Evolutionary conservation across 2,888 invertebrate species (phyloP), one percentile per base, ranked within the genome.

Genomic region (Ditylenchus weischeri): DNA sequence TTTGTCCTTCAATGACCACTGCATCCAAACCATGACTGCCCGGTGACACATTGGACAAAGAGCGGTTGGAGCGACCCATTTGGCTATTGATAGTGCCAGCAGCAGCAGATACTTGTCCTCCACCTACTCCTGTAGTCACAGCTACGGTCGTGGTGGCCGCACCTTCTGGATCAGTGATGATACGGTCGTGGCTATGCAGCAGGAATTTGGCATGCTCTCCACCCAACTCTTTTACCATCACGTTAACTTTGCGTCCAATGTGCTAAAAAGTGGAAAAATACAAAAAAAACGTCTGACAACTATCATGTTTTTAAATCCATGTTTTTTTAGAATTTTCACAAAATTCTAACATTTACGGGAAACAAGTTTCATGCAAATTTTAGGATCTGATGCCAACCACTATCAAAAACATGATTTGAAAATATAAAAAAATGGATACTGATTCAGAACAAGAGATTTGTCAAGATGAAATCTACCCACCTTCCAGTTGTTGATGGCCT

Each of bases 401-500:
- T n/a, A n/a, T n/a, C n/a, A n/a, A n/a, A n/a, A n/a, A n/a, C n/a
- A n/a, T n/a, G n/a, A n/a, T n/a, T n/a, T n/a, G n/a, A n/a, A n/a
- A n/a, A n/a, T n/a, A 29, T 29, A 50, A 50, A 19, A 50, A 19
- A 4, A 2, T 6, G 21, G 21, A 50, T 50, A 4, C 21, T 21
- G 50, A 4, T 18, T 6, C 21, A 50, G 21, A 50, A 50, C 6
- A 50, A 50, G 6, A 50, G 2, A 21, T 50, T 29, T 29, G 2
- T 29, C 5, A 19, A 8, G 11, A 0, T n/a, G 43, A 18, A n/a
- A 35, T 6, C 35, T 69, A 36, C 23, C 36, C 48, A 75, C 94
- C 90, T 95, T 98, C 98, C 98, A 98, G 84, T 96, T 95, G 63
- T 89, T 87, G 1, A 95, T 89, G 3, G 96, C 96, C 0, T 93